These are phyloP conservation scores for Mermis nigrescens DNA, from an alignment of 2,888 invertebrate genomes.

Conservation along the genomic window DNA sequence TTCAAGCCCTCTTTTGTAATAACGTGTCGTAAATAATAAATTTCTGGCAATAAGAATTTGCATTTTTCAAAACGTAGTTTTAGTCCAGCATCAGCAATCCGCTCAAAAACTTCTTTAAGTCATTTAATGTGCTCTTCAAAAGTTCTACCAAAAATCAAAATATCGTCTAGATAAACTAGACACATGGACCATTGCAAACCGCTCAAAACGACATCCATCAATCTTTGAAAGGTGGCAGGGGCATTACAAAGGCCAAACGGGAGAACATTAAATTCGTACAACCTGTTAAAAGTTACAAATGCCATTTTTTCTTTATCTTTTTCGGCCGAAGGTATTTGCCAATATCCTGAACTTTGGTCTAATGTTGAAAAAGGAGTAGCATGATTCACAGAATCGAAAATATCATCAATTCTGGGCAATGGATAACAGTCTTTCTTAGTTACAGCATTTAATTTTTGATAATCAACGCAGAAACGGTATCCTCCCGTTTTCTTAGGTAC, in stretches of 20 bases:
- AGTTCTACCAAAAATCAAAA: slow-evolving; percentile 14
- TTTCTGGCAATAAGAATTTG: slow-evolving; percentile 12
- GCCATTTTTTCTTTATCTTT: slow-evolving; percentile 16
- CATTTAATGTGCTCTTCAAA: slow-evolving; percentile 16
- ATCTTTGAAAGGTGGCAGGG: slow-evolving; percentile 18
- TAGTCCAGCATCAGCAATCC: slow-evolving; percentile 15
- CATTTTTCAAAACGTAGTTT: slow-evolving; percentile 19
- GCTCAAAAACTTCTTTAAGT: slow-evolving; percentile 14
- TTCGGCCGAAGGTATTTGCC: slow-evolving; percentile 14
- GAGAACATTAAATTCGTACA: slow-evolving; percentile 21
- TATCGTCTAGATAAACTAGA: slow-evolving; percentile 21
- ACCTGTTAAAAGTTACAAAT: slow-evolving; percentile 16
- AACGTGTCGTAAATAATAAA: slow-evolving; percentile 14
- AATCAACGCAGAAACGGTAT: slow-evolving; percentile 7
- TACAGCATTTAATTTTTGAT: background rate
- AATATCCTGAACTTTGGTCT: slow-evolving; percentile 6
- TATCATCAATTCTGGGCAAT: slow-evolving; percentile 12
- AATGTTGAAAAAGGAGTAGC: slow-evolving; percentile 9
- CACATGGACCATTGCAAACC: slow-evolving; percentile 15
- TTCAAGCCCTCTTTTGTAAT: background rate
- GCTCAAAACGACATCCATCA: slow-evolving; percentile 18
- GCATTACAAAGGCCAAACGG: slow-evolving; percentile 17
- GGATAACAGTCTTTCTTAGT: slow-evolving; percentile 14
- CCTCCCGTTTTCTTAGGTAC: slow-evolving; percentile 25
- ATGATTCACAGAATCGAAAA: slow-evolving; percentile 7